Base-by-base conservation (phyloP, 2,888 invertebrate species). In the Tinea pellionella region DNA sequence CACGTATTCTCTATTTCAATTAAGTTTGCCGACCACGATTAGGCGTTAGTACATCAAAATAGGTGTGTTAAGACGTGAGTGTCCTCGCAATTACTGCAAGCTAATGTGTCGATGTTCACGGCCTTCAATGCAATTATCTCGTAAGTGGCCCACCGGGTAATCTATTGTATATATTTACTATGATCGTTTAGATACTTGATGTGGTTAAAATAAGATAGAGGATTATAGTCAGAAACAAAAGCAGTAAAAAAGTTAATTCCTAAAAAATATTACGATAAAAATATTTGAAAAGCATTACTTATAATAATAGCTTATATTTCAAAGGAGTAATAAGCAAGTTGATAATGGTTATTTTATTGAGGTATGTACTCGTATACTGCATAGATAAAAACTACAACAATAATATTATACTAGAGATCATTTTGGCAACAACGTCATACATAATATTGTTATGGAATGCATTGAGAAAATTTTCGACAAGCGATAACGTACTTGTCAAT, bases 61-160 rank as follows among this genome's bases (percentile, higher is more conserved):
- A 57, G 55, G 15, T 32, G 30, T 32, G n/a, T 57, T 32, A 13
- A 57, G 57, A 30, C 57, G 57, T 57, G 16, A 47, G 47, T 47
- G 47, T 47, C 47, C 16, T 12, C 41, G 12, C 55, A 55, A 55
- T 41, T 55, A 60, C 55, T 53, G 56, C 19, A 41, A 4, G 11
- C 53, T 60, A 60, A 60, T 60, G 60, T 60, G 56, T 41, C 60
- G 60, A 55, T 53, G 55, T 60, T 60, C 60, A 42, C 55, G 32
- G 57, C 60, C 56, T 41, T 55, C 53, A 41, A 53, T 60, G 60
- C 60, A 60, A 60, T 60, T 60, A 56, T 60, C 9, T 53, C 55
- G 32, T 53, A 60, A 60, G 24, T 24, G 57, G 57, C 19, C 57
- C 57, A 32, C 57, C 32, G 57, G 57, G 57, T 57, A 57, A 57